phyloP scores from a whole-genome alignment of 1,140 invertebrate genomes.

The Hypsibius dujardini region DNA sequence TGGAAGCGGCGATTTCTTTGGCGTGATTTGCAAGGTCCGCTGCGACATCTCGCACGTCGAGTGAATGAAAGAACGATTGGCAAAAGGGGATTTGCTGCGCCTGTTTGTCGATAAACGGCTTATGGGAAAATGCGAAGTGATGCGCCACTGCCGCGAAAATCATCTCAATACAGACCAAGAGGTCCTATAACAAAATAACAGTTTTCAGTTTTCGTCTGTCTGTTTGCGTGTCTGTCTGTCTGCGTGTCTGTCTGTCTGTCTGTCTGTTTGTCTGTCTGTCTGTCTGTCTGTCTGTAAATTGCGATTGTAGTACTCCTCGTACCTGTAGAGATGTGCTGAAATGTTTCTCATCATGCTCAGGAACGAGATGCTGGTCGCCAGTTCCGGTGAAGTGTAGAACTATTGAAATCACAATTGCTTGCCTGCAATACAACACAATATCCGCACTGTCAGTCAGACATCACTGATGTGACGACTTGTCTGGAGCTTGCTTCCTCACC shows the following conservation, averaged over 20 bases:
- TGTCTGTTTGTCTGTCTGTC: too few relatives aligned
- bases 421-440: background rate
- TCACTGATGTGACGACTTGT: background rate
- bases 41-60: background rate
- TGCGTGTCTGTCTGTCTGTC: background rate
- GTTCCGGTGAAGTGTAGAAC: background rate
- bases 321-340: background rate
- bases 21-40: background rate
- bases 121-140: slow-evolving; percentile 81
- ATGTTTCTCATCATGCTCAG: background rate
- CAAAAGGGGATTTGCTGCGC: slow-evolving; percentile 40
- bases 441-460: background rate
- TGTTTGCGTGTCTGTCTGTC: background rate
- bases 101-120: slow-evolving; percentile 50
- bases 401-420: background rate
- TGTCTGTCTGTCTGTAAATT: too few relatives aligned
- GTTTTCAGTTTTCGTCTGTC: background rate
- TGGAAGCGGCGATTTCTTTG: background rate
- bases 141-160: slow-evolving; percentile 83
- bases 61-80: slow-evolving; percentile 18
- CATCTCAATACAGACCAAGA: slow-evolving; percentile 93
- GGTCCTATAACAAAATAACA: slow-evolving; percentile 45
- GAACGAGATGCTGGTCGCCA: background rate
- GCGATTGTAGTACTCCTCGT: background rate
- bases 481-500: slow-evolving; percentile 45